Evolutionary conservation across 2,113 vertebrate genomes (phyloP).

Genomic region (Leucosticte australis): DNA sequence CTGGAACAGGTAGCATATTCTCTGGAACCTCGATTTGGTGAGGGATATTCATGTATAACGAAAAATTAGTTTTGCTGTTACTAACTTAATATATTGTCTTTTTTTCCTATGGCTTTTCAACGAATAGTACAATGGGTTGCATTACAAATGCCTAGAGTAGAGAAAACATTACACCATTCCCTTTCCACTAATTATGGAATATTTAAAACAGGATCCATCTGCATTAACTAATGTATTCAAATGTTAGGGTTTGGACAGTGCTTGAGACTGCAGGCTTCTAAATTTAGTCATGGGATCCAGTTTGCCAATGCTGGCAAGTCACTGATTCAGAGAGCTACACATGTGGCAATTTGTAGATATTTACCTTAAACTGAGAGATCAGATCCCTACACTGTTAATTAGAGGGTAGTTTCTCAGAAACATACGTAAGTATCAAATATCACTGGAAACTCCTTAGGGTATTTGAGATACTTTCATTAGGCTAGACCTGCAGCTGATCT

Average conservation of each 20-base stretch:
- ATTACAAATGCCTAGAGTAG: background rate
- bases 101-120: background rate
- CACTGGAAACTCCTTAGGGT: background rate
- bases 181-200: background rate
- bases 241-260: background rate
- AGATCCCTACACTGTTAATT: background rate
- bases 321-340: background rate
- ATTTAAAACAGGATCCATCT: background rate
- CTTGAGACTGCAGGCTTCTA: background rate
- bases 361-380: background rate
- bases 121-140: background rate
- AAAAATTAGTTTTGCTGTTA: background rate
- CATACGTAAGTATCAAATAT: background rate
- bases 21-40: background rate
- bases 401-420: background rate
- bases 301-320: background rate
- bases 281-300: background rate
- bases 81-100: background rate
- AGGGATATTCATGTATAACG: background rate
- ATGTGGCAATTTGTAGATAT: background rate
- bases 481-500: background rate
- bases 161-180: background rate
- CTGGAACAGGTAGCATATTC: background rate
- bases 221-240: background rate
- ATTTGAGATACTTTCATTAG: background rate